Percentiles rank a stretch among this genome's conserved stretches.
These are phyloP conservation scores for Clitarchus hookeri DNA, from an alignment of 2,888 invertebrate genomes.

Conservation along the genomic window DNA sequence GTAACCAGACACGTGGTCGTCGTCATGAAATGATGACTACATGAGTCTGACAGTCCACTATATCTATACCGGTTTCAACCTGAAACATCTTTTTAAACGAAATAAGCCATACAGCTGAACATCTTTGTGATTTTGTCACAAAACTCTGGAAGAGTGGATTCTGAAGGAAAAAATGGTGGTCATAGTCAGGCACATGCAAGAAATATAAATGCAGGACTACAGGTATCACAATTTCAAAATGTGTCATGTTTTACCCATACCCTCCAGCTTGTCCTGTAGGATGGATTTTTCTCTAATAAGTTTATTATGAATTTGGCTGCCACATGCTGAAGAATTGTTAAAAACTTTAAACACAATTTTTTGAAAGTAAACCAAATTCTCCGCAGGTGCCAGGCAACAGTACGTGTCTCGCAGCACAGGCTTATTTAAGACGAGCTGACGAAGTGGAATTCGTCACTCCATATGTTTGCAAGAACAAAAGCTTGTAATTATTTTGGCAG, in stretches of 20 bases:
- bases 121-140: neutral
- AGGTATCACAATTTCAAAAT: neutral
- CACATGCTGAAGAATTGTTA: neutral
- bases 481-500: neutral
- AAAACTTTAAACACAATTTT: neutral
- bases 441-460: neutral
- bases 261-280: neutral
- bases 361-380: neutral
- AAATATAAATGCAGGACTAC: neutral
- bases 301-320: neutral
- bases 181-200: neutral
- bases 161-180: neutral
- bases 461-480: neutral
- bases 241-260: neutral
- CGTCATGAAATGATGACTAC: neutral
- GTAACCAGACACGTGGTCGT: neutral
- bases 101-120: neutral
- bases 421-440: neutral
- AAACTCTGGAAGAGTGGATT: neutral
- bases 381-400: neutral
- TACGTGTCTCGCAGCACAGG: neutral
- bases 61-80: neutral
- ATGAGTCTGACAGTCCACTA: neutral
- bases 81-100: neutral
- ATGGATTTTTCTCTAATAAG: neutral